A percentile compares a stretch with the other conserved stretches of the same genome.
Conservation (phyloP, 1,140 invertebrate genomes). For the Arctopsyche grandis region DNA sequence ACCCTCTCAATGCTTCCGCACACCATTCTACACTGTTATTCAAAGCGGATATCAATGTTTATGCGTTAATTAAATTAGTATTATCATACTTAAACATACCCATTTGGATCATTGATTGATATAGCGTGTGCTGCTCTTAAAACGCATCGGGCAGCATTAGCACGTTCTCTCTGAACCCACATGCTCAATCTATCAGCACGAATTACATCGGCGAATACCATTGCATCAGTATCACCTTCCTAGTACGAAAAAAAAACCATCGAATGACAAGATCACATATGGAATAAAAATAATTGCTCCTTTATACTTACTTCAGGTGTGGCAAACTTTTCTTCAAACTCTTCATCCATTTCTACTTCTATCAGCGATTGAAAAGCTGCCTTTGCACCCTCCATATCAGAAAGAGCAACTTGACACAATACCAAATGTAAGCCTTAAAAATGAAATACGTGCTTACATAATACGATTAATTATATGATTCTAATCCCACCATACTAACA, state of each 20-base stretch:
- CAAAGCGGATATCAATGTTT: neutral
- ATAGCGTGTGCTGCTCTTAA: slow-evolving; percentile 48
- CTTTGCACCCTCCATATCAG: slow-evolving; percentile 95
- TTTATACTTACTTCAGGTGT: slow-evolving; percentile 28
- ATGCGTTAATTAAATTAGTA: neutral
- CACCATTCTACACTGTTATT: slow-evolving; percentile 60
- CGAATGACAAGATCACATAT: neutral
- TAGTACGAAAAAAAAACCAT: slow-evolving; percentile 19
- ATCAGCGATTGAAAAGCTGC: slow-evolving; percentile 90
- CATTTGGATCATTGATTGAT: slow-evolving; percentile 47
- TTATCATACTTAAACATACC: slow-evolving; percentile 33
- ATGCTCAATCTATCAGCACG: slow-evolving; percentile 46
- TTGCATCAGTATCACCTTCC: slow-evolving; percentile 26
- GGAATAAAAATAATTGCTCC: neutral
- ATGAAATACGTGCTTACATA: too few species aligned
- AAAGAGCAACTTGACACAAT: slow-evolving; percentile 92
- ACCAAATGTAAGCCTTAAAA: slow-evolving; percentile 85
- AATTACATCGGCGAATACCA: slow-evolving; percentile 49
- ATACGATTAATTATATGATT: neutral
- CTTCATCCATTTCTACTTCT: slow-evolving; percentile 86
- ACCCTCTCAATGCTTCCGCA: slow-evolving; percentile 62
- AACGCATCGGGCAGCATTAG: slow-evolving; percentile 61
- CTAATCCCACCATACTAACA: too few species aligned
- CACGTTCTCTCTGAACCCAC: slow-evolving; percentile 57
- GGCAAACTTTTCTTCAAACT: slow-evolving; percentile 58